phyloP scores from a whole-genome alignment of 1,140 invertebrate species.

The Aphaenogaster ashmeadi region DNA sequence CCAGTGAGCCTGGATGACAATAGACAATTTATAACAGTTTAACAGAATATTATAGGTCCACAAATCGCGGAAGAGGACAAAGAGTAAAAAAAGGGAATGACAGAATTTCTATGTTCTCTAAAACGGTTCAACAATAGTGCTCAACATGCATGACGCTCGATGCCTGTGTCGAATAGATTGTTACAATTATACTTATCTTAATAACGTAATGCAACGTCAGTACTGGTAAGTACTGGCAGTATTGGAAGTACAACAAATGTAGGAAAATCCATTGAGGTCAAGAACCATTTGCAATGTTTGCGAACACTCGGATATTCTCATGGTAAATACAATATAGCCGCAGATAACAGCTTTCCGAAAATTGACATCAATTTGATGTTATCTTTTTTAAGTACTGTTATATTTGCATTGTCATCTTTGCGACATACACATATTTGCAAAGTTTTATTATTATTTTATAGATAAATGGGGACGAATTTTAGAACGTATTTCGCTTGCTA shows the following conservation, averaged over 20 bases:
- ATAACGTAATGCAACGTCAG: slow-evolving; percentile 9
- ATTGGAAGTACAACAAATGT: slow-evolving; percentile 14
- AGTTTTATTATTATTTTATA: neutral
- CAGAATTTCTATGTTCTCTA: neutral
- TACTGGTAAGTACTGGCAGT: neutral
- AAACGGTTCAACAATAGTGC: neutral
- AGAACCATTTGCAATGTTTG: slow-evolving; percentile 42
- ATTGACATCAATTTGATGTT: slow-evolving; percentile 1
- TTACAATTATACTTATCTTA: slow-evolving; percentile 30
- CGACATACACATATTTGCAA: neutral
- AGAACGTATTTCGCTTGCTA: neutral
- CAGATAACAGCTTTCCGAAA: slow-evolving; percentile 10
- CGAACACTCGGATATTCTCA: slow-evolving; percentile 17
- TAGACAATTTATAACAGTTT: neutral
- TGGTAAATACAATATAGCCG: neutral
- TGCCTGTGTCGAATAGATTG: slow-evolving; percentile 6
- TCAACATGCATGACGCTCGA: slow-evolving; percentile 7
- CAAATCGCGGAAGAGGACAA: neutral
- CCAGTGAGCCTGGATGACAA: neutral
- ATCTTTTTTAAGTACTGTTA: neutral
- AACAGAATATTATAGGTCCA: neutral
- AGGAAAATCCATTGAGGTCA: slow-evolving; percentile 46
- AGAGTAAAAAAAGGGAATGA: neutral
- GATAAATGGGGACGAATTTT: neutral
- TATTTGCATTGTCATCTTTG: neutral